Base-by-base conservation (phyloP, 2,113 vertebrate genomes). In the Oriolus oriolus region DNA sequence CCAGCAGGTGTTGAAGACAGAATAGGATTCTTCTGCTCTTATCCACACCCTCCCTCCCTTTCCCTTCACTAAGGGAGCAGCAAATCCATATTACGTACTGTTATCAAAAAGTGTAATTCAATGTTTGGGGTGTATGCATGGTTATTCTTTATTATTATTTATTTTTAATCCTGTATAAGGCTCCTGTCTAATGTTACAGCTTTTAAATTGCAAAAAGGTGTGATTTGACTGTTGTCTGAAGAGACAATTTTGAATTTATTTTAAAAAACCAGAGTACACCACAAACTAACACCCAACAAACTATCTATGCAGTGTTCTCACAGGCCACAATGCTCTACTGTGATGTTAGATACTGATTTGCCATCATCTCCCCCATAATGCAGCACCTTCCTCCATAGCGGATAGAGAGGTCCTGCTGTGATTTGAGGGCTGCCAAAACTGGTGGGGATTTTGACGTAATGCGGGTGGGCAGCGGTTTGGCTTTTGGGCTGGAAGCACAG, bases 221-320 rank as follows among this genome's bases (percentile, higher is more conserved):
- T 60, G 28, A 65, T 57, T 56, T 83, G 28, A 33, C 37, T 76
- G 10, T 69, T 24, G 7, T 50, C 47, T 77, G 37, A 69, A 81
- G 37, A 50, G 26, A 19, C 0, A 30, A 11, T 18, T 74, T 31
- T 12, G n/a, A 21, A 7, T 49, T 50, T 53, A 14, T 45, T 61
- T 35, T 1, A 18, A 23, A 41, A 83, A 54, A 10, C 0, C 4
- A 6, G 7, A 50, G 18, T 9, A 23, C 11, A 63, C 18, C 21
- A 61, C n/a, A 85, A 49, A 50, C 13, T n/a, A 39, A 28, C 9
- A 45, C 8, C 4, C 24, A 42, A 37, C 10, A 68, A 68, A 23
- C 33, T 33, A 6, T 15, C 28, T 45, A 3, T 14, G 22, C 31
- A 13, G 33, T 49, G 7, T 23, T 77, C 18, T 84, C 8, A 2